phyloP scores from a whole-genome alignment of 2,888 invertebrate genomes.

The Platynereis dumerilii region DNA sequence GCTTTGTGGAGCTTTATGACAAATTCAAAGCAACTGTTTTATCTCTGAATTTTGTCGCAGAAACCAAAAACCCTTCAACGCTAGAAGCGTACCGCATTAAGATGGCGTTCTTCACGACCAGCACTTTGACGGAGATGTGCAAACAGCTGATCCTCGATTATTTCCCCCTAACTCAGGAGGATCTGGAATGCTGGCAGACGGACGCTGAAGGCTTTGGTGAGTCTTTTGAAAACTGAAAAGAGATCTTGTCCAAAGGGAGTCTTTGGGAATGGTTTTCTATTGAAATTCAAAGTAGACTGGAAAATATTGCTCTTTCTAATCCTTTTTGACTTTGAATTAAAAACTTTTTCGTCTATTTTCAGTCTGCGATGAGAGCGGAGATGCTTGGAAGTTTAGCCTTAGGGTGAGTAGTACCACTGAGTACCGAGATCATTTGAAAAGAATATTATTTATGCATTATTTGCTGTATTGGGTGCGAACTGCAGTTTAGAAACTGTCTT shows the following conservation, averaged over 20 bases:
- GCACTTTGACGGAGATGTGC: slow-evolving; percentile 81
- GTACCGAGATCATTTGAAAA: background rate
- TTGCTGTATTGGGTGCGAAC: background rate
- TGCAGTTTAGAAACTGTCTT: too few species aligned
- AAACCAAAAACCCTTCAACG: slow-evolving; percentile 58
- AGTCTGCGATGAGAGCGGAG: slow-evolving; percentile 82
- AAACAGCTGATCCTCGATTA: slow-evolving; percentile 85
- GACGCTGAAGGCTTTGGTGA: slow-evolving; percentile 87
- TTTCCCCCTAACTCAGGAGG: slow-evolving; percentile 82
- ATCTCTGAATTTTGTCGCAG: slow-evolving; percentile 8
- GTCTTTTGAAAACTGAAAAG: slow-evolving; percentile 22
- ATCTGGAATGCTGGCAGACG: slow-evolving; percentile 85
- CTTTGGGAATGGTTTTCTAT: background rate
- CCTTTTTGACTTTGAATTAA: too few species aligned
- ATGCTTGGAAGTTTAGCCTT: slow-evolving; percentile 92
- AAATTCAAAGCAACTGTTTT: too few species aligned
- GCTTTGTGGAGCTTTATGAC: too few species aligned
- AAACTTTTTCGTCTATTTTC: slow-evolving; percentile 53
- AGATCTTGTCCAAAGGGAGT: background rate
- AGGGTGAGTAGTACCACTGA: slow-evolving; percentile 70
- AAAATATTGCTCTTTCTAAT: too few species aligned
- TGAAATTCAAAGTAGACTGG: too few species aligned
- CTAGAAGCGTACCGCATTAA: slow-evolving; percentile 76
- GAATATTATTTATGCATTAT: background rate
- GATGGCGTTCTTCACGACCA: slow-evolving; percentile 77